Base-by-base conservation (phyloP, 2,113 vertebrate species). In the Gopherus evgoodei region DNA sequence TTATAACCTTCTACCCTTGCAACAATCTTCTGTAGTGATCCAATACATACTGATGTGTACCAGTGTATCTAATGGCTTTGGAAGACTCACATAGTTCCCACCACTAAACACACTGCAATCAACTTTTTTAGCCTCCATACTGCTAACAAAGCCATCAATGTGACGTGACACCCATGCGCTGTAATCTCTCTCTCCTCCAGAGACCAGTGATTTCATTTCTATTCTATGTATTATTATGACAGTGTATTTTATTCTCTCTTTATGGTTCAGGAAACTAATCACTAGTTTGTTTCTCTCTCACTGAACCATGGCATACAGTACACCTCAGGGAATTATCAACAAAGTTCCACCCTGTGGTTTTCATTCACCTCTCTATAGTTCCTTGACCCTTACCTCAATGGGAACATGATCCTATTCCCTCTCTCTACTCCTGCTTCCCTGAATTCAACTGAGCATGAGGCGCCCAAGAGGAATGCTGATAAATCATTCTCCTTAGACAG, bases 11-110 rank as follows among this genome's bases (percentile, higher is more conserved):
- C 38, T 44, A 44, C 22, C 25, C 38, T 44, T 44, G 38, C 17
- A 69, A 44, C 25, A 25, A 44, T 44, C 42, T 76, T 44, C 72
- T 76, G 38, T 11, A 76, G 42, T 27, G 38, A 11, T 24, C 24
- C 11, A 7, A 44, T 25, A 76, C 11, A 76, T 25, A n/a, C 38
- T 76, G 42, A 93, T 24, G 49, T 49, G 79, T 0, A 6, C 9
- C 12, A 29, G 16, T 44, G 19, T 56, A 92, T 78, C 24, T 50
- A 38, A 2, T 22, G 47, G 65, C 52, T 65, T 76, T 80, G 1
- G 2, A 47, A 81, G 8, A 16, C 35, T 78, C 72, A 72, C n/a
- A 24, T 0, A 0, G 44, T 24, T 27, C 57, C 22, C 90, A 59
- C 56, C 0, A 2, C 29, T 25, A 54, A 62, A 47, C 38, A 56